Evolutionary conservation across 2,797 vertebrate genomes (phyloP).

Genomic region (Stomatorhinus walkeri): DNA sequence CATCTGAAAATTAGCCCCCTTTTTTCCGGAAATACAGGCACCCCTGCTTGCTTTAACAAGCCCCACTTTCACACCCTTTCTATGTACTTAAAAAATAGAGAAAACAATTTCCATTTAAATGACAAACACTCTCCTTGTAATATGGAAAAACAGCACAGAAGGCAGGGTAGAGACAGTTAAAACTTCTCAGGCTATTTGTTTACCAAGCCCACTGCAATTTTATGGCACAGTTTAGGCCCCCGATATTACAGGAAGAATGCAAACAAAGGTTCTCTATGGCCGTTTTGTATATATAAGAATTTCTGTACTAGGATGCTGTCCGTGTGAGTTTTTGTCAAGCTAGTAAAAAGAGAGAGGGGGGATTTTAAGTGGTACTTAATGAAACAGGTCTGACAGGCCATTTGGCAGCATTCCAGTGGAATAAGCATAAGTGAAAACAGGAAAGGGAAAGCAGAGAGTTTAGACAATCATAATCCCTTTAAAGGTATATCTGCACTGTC

Average conservation of each 20-base stretch:
- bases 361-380: not conserved
- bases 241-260: not conserved
- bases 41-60: not conserved
- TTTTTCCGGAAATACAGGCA: not conserved
- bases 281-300: not conserved
- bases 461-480: conserved; percentile 10
- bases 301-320: not conserved
- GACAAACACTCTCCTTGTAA: not conserved
- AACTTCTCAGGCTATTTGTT: not conserved
- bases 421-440: conserved; percentile 8
- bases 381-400: not conserved
- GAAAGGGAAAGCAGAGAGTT: not conserved
- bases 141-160: not conserved
- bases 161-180: not conserved
- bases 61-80: not conserved
- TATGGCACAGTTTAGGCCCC: not conserved
- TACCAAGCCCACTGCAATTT: not conserved
- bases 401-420: not conserved
- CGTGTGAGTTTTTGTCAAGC: conserved; percentile 10
- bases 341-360: conserved; percentile 6
- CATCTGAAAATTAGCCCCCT: not conserved
- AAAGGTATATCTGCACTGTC: not conserved
- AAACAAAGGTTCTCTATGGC: not conserved
- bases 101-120: not conserved
- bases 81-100: not conserved